phyloP scores from a whole-genome alignment of 2,797 vertebrate species.

The Choloepus didactylus region DNA sequence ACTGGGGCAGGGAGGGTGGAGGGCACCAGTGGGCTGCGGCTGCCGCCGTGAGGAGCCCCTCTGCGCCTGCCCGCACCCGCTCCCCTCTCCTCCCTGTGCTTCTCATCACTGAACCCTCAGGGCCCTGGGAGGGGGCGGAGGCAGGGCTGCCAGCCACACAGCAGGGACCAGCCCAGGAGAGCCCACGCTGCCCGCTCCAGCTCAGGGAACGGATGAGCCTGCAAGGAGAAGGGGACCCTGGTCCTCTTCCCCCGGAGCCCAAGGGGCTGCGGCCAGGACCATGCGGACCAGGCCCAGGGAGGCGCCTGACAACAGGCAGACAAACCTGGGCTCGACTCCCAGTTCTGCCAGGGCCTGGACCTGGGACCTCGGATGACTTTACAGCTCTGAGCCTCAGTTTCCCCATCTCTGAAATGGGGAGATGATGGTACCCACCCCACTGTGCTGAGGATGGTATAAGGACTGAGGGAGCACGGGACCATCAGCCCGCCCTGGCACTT shows the following conservation, averaged over 20 bases:
- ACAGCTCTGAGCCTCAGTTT: neutral
- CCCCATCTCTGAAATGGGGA: neutral
- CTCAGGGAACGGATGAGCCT: neutral
- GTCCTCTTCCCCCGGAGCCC: neutral
- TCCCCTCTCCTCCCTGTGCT: neutral
- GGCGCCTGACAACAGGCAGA: too few species aligned
- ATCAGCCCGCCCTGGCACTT: neutral
- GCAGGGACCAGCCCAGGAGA: neutral
- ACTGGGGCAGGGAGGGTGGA: conserved; percentile 86
- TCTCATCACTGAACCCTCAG: neutral
- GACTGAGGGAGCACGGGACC: fast-evolving
- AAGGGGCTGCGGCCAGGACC: neutral
- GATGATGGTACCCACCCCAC: neutral
- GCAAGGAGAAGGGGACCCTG: fast-evolving
- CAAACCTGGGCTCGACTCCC: neutral
- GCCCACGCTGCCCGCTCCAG: neutral
- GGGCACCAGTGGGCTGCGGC: neutral
- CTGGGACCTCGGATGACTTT: neutral
- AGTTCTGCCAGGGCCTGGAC: neutral
- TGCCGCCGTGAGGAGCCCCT: fast-evolving
- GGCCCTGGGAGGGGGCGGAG: neutral
- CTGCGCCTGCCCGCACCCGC: fast-evolving
- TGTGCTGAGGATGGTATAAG: fast-evolving
- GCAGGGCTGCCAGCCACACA: neutral
- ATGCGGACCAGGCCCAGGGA: neutral